phyloP scores from a whole-genome alignment of 2,113 vertebrate species.

The Phasianus colchicus region DNA sequence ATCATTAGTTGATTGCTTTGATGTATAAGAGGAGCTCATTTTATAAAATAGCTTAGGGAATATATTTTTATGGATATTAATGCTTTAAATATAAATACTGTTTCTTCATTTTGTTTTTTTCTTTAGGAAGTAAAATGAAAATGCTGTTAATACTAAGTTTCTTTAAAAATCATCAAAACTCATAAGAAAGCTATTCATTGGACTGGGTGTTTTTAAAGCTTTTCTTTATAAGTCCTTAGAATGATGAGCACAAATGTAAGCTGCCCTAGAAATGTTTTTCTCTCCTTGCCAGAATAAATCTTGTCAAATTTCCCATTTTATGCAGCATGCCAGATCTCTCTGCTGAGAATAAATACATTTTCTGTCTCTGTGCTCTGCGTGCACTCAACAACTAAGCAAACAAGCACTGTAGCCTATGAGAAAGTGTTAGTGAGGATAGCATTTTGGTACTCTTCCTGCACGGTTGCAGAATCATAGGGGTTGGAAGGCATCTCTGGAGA shows the following conservation, averaged over 20 bases:
- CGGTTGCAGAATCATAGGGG: background rate
- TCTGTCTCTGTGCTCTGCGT: accelerated
- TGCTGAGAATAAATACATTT: background rate
- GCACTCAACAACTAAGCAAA: background rate
- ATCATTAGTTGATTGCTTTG: background rate
- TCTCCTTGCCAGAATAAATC: background rate
- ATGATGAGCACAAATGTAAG: background rate
- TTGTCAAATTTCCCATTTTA: background rate
- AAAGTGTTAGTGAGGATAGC: background rate
- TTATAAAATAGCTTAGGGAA: background rate
- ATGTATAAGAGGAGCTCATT: background rate
- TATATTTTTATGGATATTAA: background rate
- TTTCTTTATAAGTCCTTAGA: background rate
- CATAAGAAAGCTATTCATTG: background rate
- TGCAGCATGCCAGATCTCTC: background rate
- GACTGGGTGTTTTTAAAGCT: background rate
- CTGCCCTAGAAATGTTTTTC: background rate
- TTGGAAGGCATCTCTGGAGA: background rate
- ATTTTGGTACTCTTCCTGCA: background rate
- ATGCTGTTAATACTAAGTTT: background rate
- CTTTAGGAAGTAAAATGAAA: background rate
- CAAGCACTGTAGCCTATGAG: background rate
- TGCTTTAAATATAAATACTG: background rate
- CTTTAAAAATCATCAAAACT: background rate
- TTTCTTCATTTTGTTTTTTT: background rate